Evolutionary conservation across 2,888 invertebrate genomes (phyloP).

Genomic region (Synergus itoensis): DNA sequence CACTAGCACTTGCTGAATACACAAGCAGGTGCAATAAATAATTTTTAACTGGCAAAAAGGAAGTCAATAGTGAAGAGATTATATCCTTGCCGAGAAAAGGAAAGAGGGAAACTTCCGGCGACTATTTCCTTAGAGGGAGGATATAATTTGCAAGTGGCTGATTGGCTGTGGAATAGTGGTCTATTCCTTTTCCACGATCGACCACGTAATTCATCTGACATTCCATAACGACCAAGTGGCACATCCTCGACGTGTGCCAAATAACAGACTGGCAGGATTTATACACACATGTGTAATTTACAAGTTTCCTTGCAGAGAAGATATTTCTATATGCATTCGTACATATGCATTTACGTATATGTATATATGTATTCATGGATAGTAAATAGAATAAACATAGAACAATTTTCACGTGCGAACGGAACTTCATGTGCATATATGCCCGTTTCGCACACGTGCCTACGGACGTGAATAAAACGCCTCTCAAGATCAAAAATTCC

Average conservation of each 20-base stretch:
- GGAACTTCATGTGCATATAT: conserved; percentile 8
- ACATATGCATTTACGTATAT: not conserved
- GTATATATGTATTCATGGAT: not conserved
- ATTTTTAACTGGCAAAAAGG: conserved; percentile 11
- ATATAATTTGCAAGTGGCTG: conserved; percentile 25
- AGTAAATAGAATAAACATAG: conserved; percentile 17
- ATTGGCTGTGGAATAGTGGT: conserved; percentile 26
- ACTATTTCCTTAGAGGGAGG: conserved; percentile 9
- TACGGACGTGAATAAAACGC: conserved; percentile 48
- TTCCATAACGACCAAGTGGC: conserved; percentile 21
- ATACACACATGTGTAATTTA: conserved; percentile 42
- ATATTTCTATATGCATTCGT: too few relatives aligned
- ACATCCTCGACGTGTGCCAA: conserved; percentile 36
- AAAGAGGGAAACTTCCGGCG: conserved; percentile 8
- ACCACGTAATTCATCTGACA: conserved; percentile 44
- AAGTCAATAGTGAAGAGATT: not conserved
- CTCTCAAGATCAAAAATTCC: conserved; percentile 56
- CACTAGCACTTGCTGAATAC: conserved; percentile 21
- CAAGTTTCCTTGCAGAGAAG: not conserved
- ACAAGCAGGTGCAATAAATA: conserved; percentile 10
- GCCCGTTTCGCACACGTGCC: conserved; percentile 44
- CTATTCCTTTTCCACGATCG: conserved; percentile 44
- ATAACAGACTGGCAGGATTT: conserved; percentile 49
- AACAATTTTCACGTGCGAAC: conserved; percentile 30
- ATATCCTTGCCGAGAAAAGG: conserved; percentile 1